Conservation (phyloP, 2,797 vertebrate genomes). For the Gambusia yucatana region DNA sequence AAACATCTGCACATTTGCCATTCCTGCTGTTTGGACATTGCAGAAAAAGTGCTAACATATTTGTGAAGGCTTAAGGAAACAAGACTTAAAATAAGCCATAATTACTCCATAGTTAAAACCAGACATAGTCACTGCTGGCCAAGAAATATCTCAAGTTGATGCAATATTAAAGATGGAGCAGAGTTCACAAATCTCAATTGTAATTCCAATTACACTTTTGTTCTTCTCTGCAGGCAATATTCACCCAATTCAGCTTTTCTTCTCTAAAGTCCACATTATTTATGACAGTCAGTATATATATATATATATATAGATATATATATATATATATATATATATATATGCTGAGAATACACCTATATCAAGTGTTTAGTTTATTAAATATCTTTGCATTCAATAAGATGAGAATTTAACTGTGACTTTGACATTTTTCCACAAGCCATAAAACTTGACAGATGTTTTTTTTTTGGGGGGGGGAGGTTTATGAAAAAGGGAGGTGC, state of each 20-base stretch:
- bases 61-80: constrained; percentile 29
- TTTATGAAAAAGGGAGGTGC: neutral
- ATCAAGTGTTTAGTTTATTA: neutral
- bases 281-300: constrained; percentile 45
- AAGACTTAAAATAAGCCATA: constrained; percentile 32
- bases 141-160: constrained; percentile 56
- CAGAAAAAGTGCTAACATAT: constrained; percentile 33
- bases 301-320: neutral
- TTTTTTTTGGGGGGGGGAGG: no score
- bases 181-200: constrained; percentile 74
- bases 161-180: constrained; percentile 45
- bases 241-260: constrained; percentile 47
- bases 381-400: neutral
- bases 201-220: constrained; percentile 63
- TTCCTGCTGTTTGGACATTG: constrained; percentile 23
- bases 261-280: constrained; percentile 56
- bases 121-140: constrained; percentile 52
- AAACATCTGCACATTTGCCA: constrained; percentile 23
- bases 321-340: neutral
- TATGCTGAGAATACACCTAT: neutral
- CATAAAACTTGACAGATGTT: neutral
- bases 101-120: constrained; percentile 55
- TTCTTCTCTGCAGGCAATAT: constrained; percentile 72
- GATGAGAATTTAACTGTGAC: neutral
- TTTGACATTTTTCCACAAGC: neutral